Evolutionary conservation across 1,140 invertebrate species (phyloP).

Genomic region (Camponotus floridanus): DNA sequence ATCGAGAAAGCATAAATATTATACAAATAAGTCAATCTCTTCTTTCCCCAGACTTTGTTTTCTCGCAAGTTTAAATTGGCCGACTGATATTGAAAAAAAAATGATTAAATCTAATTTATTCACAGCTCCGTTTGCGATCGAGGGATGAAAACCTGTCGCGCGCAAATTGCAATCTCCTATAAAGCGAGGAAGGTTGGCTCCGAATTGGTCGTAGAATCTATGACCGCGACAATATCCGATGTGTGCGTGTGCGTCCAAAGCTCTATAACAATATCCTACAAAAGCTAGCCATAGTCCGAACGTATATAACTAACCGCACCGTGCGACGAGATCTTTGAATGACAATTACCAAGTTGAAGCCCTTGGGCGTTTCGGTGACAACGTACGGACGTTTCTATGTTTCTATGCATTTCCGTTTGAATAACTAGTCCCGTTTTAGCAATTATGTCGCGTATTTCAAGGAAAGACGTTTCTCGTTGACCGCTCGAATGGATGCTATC

Average conservation of each 20-base stretch:
- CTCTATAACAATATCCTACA: constrained; percentile 30
- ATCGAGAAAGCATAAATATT: neutral
- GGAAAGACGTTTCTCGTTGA: constrained; percentile 20
- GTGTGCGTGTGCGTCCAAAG: neutral
- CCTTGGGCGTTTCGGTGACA: constrained; percentile 3
- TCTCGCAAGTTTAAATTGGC: neutral
- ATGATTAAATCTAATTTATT: neutral
- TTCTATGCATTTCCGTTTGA: too few species aligned
- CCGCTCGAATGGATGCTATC: neutral
- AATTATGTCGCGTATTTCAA: neutral
- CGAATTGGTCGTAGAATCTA: neutral
- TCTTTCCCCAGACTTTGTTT: neutral
- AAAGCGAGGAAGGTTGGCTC: neutral
- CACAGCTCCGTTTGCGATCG: neutral
- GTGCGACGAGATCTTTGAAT: constrained; percentile 30
- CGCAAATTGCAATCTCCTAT: neutral
- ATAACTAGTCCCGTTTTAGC: too few species aligned
- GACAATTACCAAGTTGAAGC: constrained; percentile 43
- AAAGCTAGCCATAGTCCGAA: constrained; percentile 23
- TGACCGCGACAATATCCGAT: neutral
- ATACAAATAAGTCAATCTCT: neutral
- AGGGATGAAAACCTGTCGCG: neutral
- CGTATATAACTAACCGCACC: constrained; percentile 43
- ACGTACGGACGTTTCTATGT: neutral
- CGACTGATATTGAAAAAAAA: neutral